Percentiles rank a stretch among this genome's conserved stretches.
Conservation (phyloP, 2,888 invertebrate genomes). For the Diplazon laetatorius region DNA sequence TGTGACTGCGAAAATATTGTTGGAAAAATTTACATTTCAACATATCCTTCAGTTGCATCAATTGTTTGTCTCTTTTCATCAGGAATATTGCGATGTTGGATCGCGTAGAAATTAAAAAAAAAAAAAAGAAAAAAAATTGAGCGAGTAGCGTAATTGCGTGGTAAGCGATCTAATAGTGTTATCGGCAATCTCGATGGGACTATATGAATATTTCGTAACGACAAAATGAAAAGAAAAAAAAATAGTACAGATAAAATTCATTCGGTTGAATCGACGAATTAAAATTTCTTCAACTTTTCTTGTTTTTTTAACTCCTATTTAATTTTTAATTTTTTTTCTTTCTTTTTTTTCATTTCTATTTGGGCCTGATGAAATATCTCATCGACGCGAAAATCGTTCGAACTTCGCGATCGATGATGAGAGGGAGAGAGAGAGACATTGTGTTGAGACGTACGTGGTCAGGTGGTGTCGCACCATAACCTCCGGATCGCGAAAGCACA, state of each 20-base stretch:
- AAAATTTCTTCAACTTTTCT: too few species aligned
- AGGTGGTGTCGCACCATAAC: conserved; percentile 79
- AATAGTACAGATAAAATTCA: conserved; percentile 32
- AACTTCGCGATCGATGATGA: conserved; percentile 62
- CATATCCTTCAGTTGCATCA: background rate
- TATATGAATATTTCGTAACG: conserved; percentile 66
- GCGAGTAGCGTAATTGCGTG: too few species aligned
- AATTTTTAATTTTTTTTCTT: too few species aligned
- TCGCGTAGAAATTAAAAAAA: conserved; percentile 18
- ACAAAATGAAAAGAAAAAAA: conserved; percentile 54
- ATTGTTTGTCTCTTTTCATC: background rate
- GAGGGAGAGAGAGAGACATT: conserved; percentile 74
- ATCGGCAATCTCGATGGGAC: conserved; percentile 75
- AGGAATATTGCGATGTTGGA: background rate
- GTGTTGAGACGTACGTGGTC: too few species aligned
- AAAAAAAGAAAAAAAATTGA: conserved; percentile 27
- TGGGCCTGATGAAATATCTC: too few species aligned
- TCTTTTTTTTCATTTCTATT: conserved; percentile 47
- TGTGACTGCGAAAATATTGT: conserved; percentile 10
- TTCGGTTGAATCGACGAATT: conserved; percentile 66
- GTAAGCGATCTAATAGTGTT: conserved; percentile 62
- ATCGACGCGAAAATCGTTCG: conserved; percentile 68
- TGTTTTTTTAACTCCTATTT: too few species aligned
- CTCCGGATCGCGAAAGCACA: conserved; percentile 81
- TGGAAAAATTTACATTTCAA: background rate